A percentile compares a stretch with the other conserved stretches of the same genome.
These are phyloP conservation scores for Drosophila kokeensis DNA, from an alignment of 2,888 invertebrate species.

Conservation along the genomic window DNA sequence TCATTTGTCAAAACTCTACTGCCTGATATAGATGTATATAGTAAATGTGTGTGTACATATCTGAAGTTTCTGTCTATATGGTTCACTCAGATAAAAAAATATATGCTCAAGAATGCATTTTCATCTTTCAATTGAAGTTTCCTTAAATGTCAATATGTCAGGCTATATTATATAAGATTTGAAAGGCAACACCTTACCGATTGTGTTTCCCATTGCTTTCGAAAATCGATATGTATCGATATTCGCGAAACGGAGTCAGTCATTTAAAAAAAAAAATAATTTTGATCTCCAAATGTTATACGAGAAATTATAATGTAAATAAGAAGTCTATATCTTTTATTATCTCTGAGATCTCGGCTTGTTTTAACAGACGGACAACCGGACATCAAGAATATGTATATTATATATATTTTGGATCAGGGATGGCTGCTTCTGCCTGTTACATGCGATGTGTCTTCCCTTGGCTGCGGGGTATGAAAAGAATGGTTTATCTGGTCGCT, in stretches of 20 bases:
- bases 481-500: background rate
- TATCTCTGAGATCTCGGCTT: background rate
- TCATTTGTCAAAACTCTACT: conserved; percentile 5
- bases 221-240: background rate
- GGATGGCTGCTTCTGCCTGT: background rate
- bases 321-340: background rate
- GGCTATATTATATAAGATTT: background rate
- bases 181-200: too few species aligned
- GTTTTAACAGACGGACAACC: background rate
- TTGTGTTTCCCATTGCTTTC: background rate
- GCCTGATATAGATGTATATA: conserved; percentile 9
- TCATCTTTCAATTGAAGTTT: background rate
- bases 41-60: background rate
- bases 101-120: background rate
- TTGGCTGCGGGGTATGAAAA: background rate
- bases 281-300: background rate
- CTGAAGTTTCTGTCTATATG: conserved; percentile 8
- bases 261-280: background rate
- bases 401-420: background rate
- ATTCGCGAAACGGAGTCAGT: background rate
- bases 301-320: background rate
- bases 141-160: background rate
- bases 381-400: background rate
- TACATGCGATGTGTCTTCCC: background rate
- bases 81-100: background rate